These are phyloP conservation scores for Taeniopygia guttata DNA, from an alignment of 2,797 vertebrate genomes.

Conservation along the genomic window DNA sequence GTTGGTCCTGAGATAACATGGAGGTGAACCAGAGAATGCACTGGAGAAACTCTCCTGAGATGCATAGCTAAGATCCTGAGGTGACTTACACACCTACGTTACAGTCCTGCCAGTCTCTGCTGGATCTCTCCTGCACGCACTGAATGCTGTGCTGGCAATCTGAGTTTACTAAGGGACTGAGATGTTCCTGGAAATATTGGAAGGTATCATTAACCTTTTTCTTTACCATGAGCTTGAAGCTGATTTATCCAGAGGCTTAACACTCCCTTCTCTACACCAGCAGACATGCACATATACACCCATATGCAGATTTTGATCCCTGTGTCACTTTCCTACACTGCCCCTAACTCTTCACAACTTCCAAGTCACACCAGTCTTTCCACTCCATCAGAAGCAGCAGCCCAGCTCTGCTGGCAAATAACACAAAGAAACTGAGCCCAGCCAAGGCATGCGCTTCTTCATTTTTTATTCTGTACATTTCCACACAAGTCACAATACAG, in stretches of 20 bases:
- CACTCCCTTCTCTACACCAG: background rate
- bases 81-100: rapidly evolving
- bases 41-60: background rate
- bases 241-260: background rate
- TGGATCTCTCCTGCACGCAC: background rate
- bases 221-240: background rate
- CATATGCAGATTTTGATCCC: background rate
- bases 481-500: conserved; percentile 75
- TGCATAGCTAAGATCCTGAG: background rate
- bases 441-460: conserved; percentile 52
- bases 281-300: no score
- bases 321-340: background rate
- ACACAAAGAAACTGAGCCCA: conserved; percentile 53
- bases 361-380: background rate
- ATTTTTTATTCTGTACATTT: conserved; percentile 77
- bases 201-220: background rate
- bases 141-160: background rate
- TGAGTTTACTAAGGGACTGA: background rate
- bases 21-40: background rate
- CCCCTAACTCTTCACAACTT: background rate
- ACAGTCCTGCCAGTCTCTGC: background rate
- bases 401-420: background rate
- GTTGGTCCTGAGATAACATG: background rate
- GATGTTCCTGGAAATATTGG: background rate
- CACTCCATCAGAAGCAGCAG: background rate